Base-by-base conservation (phyloP, 2,888 invertebrate species). In the Xestia xanthographa region DNA sequence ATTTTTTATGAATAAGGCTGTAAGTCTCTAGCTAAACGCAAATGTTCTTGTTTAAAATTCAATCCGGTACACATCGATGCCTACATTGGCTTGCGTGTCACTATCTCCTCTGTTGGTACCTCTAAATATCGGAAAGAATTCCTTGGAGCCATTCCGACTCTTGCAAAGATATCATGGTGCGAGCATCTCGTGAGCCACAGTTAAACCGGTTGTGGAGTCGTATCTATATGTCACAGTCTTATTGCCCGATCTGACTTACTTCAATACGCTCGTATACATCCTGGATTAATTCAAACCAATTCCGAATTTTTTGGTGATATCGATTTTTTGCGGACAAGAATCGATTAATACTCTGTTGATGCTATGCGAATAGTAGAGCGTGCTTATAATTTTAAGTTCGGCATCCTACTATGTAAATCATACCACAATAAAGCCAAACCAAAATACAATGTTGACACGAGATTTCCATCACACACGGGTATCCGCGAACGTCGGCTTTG, bases 181-280 rank as follows among this genome's bases (percentile, higher is more conserved):
- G 79, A 85, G 86, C 86, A 89, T 91, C 87, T 87, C 81, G 71
- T 83, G 75, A 86, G 82, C 79, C 79, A 83, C 82, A 80, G 83
- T 82, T 60, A 86, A 90, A 92, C 92, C 89, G 89, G 92, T 91
- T 90, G 86, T 86, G 81, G 84, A 80, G 83, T 82, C 75, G 89
- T 91, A 90, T 90, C 88, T 90, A 86, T 88, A 87, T 90, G 92
- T 85, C 79, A 88, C 91, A 82, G 90, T 74, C 38, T 56, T 72
- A 86, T 60, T 82, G 29, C 17, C 68, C 60, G 84, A 84, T 88
- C 80, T 66, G 87, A 87, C 87, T 86, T 86, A 83, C 67, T 75
- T 48, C 78, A 84, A 90, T 81, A 72, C 71, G 71, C 72, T 81
- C 72, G 60, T 71, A 34, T 72, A 80, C 26, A n/a, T 56, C 12